Base-by-base conservation (phyloP, 1,140 invertebrate genomes). In the Drosophila setifemur region DNA sequence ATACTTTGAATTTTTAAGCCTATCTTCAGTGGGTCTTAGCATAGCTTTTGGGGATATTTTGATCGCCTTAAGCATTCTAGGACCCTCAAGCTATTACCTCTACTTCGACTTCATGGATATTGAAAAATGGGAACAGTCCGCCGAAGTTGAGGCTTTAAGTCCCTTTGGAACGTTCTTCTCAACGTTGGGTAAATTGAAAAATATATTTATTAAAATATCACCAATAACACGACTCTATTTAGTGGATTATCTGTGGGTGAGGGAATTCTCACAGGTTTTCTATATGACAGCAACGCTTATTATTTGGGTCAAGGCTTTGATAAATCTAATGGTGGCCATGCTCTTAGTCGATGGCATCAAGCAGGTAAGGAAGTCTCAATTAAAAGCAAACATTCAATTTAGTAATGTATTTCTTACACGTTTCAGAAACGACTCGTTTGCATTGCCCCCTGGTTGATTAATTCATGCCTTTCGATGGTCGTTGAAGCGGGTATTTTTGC, bases 361-460 rank as follows among this genome's bases (percentile, higher is more conserved):
- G 66, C 82, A 89, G 83, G 88, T 89, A 23, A 72, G 4, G 4
- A 14, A 31, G n/a, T 2, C 0, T 4, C 9, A 21, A n/a, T 9
- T 5, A 1, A 1, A 40, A n/a, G n/a, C n/a, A n/a, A n/a, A n/a
- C n/a, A n/a, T n/a, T n/a, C n/a, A n/a, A n/a, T n/a, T n/a, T n/a
- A n/a, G n/a, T n/a, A n/a, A n/a, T 9, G 16, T n/a, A 23, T 35
- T 9, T 4, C 4, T 1, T 35, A 1, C 1, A 6, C n/a, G n/a
- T n/a, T n/a, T n/a, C 8, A 89, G 88, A 82, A 85, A 73, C 88
- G 88, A 71, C 83, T 86, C 8, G 58, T 89, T 39, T 89, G 88
- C 53, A 86, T 89, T 82, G 73, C 88, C 60, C 88, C 88, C 11
- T 89, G 88, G 88, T 54, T 89, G 2, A 89, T 89, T 12, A 89